Percentiles rank a stretch among this genome's conserved stretches.
Evolutionary conservation across 2,113 vertebrate species (phyloP).

Genomic region (Benitochromis conjunctus): DNA sequence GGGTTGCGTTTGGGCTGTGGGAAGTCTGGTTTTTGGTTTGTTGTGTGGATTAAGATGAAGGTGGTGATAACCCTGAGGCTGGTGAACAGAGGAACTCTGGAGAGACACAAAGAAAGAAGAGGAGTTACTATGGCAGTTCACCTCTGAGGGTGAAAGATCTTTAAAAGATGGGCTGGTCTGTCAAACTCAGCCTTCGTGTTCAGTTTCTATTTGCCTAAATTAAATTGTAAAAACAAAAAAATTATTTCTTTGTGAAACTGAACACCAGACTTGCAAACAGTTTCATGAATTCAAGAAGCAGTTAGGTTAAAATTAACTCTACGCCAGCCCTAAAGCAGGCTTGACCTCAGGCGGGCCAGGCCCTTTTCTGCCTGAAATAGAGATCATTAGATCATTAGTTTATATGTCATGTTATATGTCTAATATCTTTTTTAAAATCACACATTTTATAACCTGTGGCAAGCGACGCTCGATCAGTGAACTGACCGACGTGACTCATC

Average conservation of each 20-base stretch:
- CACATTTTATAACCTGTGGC: background rate
- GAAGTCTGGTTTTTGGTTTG: constrained; percentile 16
- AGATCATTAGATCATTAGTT: background rate
- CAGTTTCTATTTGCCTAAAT: background rate
- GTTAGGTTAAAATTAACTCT: background rate
- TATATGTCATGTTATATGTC: background rate
- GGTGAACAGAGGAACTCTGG: constrained; percentile 16
- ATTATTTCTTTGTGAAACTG: too few species aligned
- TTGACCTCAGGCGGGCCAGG: background rate
- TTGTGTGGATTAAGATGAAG: constrained; percentile 7
- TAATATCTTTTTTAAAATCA: background rate
- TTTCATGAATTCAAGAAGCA: background rate
- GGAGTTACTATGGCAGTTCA: background rate
- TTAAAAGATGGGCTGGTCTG: background rate
- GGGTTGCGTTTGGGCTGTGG: background rate
- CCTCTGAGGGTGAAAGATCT: background rate
- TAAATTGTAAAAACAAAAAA: background rate
- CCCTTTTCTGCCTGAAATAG: background rate
- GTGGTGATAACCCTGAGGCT: constrained; percentile 35
- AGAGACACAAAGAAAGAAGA: background rate
- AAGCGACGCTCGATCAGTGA: background rate
- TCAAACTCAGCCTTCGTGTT: background rate
- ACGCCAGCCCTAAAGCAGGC: background rate
- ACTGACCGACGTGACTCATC: background rate
- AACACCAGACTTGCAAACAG: too few species aligned